phyloP scores from a whole-genome alignment of 2,797 vertebrate genomes.

The Urocyon cinereoargenteus region DNA sequence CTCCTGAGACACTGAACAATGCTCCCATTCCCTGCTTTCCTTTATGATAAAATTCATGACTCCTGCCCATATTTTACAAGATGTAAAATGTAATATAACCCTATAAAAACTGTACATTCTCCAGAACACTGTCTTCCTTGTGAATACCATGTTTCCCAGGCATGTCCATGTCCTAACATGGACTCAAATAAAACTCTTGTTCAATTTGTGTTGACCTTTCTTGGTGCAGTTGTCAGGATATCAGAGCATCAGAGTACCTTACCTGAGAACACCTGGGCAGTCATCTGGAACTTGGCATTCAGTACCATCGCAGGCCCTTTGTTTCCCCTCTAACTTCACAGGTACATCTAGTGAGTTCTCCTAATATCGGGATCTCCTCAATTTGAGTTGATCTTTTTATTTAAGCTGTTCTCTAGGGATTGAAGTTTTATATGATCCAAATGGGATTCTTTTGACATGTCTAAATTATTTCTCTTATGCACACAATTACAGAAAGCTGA shows the following conservation, averaged over 20 bases:
- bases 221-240: neutral
- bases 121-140: neutral
- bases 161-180: neutral
- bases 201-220: neutral
- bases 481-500: neutral
- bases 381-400: neutral
- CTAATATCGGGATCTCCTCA: neutral
- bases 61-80: neutral
- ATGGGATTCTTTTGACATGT: neutral
- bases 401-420: neutral
- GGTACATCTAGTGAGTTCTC: neutral
- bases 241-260: neutral
- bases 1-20: no score
- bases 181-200: neutral
- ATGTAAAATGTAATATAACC: neutral
- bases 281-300: neutral
- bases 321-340: neutral
- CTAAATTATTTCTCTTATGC: neutral
- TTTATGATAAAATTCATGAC: neutral
- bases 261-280: neutral
- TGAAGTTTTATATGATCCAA: neutral
- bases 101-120: neutral
- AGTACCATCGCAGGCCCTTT: neutral
- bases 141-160: neutral
- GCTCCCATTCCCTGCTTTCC: neutral